Evolutionary conservation across 2,888 invertebrate species (phyloP).

Genomic region (Hydropsyche betteni): DNA sequence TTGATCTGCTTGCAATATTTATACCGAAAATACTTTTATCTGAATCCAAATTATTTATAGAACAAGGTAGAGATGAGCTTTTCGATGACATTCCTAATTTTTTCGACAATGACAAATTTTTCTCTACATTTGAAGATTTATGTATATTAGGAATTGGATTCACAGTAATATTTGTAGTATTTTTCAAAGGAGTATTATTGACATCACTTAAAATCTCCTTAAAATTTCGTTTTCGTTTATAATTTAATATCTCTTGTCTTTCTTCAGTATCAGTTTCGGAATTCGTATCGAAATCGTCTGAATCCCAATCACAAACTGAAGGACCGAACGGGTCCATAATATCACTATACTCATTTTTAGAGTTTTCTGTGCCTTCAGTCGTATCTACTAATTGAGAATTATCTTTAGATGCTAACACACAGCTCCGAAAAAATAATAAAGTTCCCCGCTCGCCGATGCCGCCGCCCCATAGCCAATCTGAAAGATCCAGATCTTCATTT

Average conservation of each 20-base stretch:
- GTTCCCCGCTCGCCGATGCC: slow-evolving; percentile 71
- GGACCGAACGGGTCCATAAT: slow-evolving; percentile 59
- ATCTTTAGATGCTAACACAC: slow-evolving; percentile 64
- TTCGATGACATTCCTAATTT: slow-evolving; percentile 18
- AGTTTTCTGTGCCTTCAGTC: background rate
- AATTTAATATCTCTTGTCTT: slow-evolving; percentile 10
- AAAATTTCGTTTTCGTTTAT: slow-evolving; percentile 60
- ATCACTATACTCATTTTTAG: slow-evolving; percentile 58
- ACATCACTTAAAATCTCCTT: slow-evolving; percentile 63
- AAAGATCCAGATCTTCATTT: slow-evolving; percentile 40
- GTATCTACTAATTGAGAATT: background rate
- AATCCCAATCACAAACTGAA: slow-evolving; percentile 59
- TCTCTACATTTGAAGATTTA: slow-evolving; percentile 24
- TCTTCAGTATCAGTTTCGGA: slow-evolving; percentile 38
- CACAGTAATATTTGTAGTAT: background rate
- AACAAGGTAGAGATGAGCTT: slow-evolving; percentile 38
- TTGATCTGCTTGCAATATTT: slow-evolving; percentile 3
- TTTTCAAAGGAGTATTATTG: slow-evolving; percentile 59
- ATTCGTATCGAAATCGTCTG: slow-evolving; percentile 55
- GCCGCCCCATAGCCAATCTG: slow-evolving; percentile 69
- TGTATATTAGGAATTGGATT: slow-evolving; percentile 39
- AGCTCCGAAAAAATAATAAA: slow-evolving; percentile 74
- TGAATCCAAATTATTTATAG: slow-evolving; percentile 43
- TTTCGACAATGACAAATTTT: background rate
- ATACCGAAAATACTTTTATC: slow-evolving; percentile 25